A percentile compares a stretch with the other conserved stretches of the same genome.
Evolutionary conservation across 2,888 invertebrate genomes (phyloP).

Genomic region (Adelphocoris suturalis): DNA sequence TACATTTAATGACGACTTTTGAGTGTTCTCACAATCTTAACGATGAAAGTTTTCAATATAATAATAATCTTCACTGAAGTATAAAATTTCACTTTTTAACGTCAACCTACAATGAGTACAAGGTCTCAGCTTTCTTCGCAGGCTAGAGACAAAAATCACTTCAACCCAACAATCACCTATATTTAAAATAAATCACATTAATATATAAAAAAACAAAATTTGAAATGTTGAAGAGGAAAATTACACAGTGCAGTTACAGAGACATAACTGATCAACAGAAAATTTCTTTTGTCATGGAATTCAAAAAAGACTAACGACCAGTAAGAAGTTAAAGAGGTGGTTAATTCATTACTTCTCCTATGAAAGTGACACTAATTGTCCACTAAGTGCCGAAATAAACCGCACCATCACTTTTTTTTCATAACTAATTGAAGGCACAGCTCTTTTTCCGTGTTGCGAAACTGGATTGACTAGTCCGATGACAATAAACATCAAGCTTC

Average conservation of each 20-base stretch:
- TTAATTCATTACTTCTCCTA: neutral
- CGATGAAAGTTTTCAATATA: neutral
- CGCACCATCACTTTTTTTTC: conserved; percentile 26
- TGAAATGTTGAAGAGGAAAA: conserved; percentile 2
- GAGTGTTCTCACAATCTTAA: conserved; percentile 25
- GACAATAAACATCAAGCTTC: neutral
- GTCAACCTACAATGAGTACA: conserved; percentile 16
- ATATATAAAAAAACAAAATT: neutral
- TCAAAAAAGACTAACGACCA: conserved; percentile 2
- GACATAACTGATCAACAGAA: neutral
- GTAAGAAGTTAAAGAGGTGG: neutral
- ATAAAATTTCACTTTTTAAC: conserved; percentile 22
- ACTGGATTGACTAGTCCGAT: conserved; percentile 12
- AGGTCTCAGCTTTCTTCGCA: conserved; percentile 27
- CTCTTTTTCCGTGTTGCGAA: conserved; percentile 23
- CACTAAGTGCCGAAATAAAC: conserved; percentile 30
- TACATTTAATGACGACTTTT: conserved; percentile 9
- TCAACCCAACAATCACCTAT: conserved; percentile 29
- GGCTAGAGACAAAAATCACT: neutral
- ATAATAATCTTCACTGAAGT: neutral
- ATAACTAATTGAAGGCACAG: conserved; percentile 34
- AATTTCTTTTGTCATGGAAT: conserved; percentile 26
- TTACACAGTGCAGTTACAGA: conserved; percentile 9
- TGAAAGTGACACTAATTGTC: conserved; percentile 14
- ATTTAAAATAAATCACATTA: conserved; percentile 34